Evolutionary conservation across 2,113 vertebrate genomes (phyloP).

Genomic region (Hippolais icterina): DNA sequence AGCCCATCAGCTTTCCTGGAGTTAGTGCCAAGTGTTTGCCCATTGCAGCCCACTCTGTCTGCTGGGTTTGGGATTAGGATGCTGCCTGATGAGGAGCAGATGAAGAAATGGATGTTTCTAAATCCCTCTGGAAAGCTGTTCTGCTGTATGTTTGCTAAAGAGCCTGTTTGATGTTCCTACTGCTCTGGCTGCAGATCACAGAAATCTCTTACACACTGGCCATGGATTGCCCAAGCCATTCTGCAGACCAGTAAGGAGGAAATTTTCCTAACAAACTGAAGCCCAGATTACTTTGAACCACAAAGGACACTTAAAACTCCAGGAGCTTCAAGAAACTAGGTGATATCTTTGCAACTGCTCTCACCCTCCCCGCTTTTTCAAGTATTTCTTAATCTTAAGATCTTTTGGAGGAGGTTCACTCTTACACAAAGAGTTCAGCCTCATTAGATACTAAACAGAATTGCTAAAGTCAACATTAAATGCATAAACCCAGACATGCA

Average conservation of each 20-base stretch:
- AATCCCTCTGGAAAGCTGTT: neutral
- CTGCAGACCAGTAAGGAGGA: neutral
- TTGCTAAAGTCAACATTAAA: neutral
- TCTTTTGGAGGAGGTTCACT: neutral
- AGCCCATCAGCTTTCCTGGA: neutral
- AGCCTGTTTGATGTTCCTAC: neutral
- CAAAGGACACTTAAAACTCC: neutral
- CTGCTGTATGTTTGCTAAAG: neutral
- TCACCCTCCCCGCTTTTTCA: neutral
- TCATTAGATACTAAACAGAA: neutral
- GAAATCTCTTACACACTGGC: accelerated
- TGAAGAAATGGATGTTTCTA: neutral
- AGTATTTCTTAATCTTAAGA: neutral
- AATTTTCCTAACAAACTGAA: neutral
- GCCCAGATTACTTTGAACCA: neutral
- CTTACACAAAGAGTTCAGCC: neutral
- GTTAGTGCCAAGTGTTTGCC: neutral
- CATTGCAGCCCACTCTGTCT: neutral
- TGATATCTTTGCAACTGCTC: neutral
- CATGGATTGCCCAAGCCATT: neutral
- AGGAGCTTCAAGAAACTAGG: neutral
- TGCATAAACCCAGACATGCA: neutral
- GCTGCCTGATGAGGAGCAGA: neutral
- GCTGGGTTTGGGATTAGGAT: neutral
- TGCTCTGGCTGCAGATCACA: neutral